Base-by-base conservation (phyloP, 2,888 invertebrate genomes). In the Clitarchus hookeri region DNA sequence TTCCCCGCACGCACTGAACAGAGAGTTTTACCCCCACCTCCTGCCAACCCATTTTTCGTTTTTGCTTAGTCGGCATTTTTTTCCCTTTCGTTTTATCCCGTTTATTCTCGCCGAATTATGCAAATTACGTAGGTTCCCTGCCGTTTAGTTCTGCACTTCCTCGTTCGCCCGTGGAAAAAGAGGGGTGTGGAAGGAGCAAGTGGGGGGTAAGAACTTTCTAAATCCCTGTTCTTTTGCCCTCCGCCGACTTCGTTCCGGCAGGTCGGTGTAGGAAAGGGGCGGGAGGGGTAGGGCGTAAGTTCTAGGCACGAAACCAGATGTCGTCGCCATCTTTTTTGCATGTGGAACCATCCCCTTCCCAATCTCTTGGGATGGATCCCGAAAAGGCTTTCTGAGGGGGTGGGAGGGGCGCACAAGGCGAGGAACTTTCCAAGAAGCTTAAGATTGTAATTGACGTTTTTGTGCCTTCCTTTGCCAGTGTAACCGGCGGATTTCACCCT, bases 351-450 rank as follows among this genome's bases (percentile, higher is more conserved):
- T 11, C 65, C 65, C 65, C n/a, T n/a, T 16, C 65, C 3, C 65
- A 19, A 8, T 19, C 65, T 23, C 65, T 16, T 65, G 65, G 65
- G 23, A 65, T 65, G 65, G 65, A 65, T 65, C 65, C 65, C 23
- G 16, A 19, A 23, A 65, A 12, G 65, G 65, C 16, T 6, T 53
- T 2, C 2, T 12, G 53, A 53, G 53, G 53, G 12, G 53, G 53
- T n/a, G 19, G 65, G 65, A 6, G 65, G 65, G n/a, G 65, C 1
- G 65, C n/a, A 19, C 65, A 11, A 53, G 65, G 8, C 65, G 65
- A 65, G 65, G 65, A 65, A 65, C 65, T 65, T 65, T 65, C 65
- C 65, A 65, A 65, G 65, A 65, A 65, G 65, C 65, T 65, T 65
- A 65, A 65, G 65, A 65, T 65, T 65, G 65, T 65, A 65, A 65